Conservation (phyloP, 1,140 invertebrate genomes). For the Palaemon carinicauda region DNA sequence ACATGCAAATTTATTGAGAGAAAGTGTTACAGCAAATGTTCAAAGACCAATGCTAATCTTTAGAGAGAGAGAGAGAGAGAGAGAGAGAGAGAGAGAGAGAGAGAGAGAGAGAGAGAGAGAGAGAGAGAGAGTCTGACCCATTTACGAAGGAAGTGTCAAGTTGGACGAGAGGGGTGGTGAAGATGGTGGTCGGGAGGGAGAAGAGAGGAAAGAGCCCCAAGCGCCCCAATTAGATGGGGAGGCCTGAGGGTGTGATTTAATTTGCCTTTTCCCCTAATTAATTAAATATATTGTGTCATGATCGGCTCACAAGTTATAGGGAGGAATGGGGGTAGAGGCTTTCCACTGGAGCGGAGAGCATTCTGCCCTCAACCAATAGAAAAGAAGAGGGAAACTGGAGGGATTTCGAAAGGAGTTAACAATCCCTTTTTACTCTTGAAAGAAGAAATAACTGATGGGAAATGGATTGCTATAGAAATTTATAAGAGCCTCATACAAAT, state of each 20-base stretch:
- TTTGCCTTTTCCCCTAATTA: constrained; percentile 34
- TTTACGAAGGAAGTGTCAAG: background rate
- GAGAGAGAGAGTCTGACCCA: background rate
- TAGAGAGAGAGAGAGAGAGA: background rate
- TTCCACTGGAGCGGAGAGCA: background rate
- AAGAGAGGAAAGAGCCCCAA: background rate
- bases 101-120: background rate
- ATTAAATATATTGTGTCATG: constrained; percentile 41
- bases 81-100: background rate
- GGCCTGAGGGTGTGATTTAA: constrained; percentile 35
- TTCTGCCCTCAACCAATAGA: background rate
- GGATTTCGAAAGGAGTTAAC: background rate
- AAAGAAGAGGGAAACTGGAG: background rate
- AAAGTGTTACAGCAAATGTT: background rate
- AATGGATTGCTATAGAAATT: no score
- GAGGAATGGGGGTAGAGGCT: background rate
- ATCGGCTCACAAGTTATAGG: constrained; percentile 35
- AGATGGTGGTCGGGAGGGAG: background rate
- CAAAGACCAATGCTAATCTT: no score
- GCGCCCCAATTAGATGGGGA: constrained; percentile 10
- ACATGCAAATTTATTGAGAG: background rate
- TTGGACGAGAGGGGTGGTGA: background rate
- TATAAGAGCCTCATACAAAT: no score
- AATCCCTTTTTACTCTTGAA: no score
- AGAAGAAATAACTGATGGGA: no score